phyloP scores from a whole-genome alignment of 2,113 vertebrate species.

The Myotis brandtii region DNA sequence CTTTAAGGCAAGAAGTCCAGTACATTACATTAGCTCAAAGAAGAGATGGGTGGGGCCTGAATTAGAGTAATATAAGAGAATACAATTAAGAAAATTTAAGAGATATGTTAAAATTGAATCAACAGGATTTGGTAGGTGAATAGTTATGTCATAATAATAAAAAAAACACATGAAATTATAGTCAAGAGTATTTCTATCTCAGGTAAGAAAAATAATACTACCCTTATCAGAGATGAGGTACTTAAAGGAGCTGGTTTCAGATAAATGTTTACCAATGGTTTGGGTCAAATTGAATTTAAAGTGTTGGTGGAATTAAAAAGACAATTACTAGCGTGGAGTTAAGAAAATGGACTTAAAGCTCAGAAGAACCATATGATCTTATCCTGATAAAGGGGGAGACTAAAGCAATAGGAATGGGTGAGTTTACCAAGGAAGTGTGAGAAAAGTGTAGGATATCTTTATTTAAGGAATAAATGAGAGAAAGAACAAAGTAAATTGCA shows the following conservation, averaged over 20 bases:
- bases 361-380: no score
- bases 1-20: not conserved
- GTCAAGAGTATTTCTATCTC: not conserved
- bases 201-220: not conserved
- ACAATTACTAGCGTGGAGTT: not conserved
- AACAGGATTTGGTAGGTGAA: not conserved
- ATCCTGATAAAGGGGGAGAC: not conserved
- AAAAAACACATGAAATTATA: not conserved
- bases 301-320: not conserved
- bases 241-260: not conserved
- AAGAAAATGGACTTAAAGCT: not conserved
- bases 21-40: not conserved
- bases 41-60: not conserved
- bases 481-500: not conserved
- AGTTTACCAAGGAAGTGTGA: not conserved
- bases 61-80: no score
- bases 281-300: not conserved
- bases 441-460: not conserved
- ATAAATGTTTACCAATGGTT: not conserved
- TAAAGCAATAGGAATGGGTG: not conserved
- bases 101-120: not conserved
- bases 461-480: not conserved
- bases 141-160: not conserved
- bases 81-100: not conserved
- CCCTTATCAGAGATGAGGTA: not conserved